Evolutionary conservation across 1,140 invertebrate genomes (phyloP).

Genomic region (Chironomus tepperi): DNA sequence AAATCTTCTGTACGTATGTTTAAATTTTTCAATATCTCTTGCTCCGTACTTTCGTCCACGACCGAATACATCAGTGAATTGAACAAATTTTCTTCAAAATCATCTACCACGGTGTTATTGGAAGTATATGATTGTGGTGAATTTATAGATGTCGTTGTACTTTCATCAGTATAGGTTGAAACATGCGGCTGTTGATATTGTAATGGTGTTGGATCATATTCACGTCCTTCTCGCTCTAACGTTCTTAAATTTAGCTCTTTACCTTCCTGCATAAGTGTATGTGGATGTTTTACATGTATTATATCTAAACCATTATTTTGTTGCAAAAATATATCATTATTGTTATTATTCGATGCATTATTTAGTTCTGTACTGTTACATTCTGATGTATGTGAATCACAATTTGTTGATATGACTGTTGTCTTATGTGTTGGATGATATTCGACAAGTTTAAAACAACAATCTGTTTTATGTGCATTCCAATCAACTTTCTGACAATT

Average conservation of each 20-base stretch:
- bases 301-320: background rate
- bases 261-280: background rate
- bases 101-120: background rate
- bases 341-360: background rate
- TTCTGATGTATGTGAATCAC: no score
- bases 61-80: conserved; percentile 17
- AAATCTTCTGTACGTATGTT: conserved; percentile 7
- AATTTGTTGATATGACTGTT: background rate
- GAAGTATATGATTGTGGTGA: background rate
- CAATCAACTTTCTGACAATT: conserved; percentile 65
- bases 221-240: background rate
- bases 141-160: background rate
- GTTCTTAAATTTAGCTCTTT: background rate
- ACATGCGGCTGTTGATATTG: conserved; percentile 3
- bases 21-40: conserved; percentile 22
- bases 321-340: background rate
- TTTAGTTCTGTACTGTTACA: background rate
- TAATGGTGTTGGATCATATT: conserved; percentile 8
- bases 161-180: background rate
- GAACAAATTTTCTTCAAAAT: conserved; percentile 19
- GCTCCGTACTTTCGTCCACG: conserved; percentile 15
- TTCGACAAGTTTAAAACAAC: conserved; percentile 27
- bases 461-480: conserved; percentile 55
- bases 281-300: background rate
- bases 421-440: background rate